Conservation (phyloP, 2,797 vertebrate species). For the Dermochelys coriacea region DNA sequence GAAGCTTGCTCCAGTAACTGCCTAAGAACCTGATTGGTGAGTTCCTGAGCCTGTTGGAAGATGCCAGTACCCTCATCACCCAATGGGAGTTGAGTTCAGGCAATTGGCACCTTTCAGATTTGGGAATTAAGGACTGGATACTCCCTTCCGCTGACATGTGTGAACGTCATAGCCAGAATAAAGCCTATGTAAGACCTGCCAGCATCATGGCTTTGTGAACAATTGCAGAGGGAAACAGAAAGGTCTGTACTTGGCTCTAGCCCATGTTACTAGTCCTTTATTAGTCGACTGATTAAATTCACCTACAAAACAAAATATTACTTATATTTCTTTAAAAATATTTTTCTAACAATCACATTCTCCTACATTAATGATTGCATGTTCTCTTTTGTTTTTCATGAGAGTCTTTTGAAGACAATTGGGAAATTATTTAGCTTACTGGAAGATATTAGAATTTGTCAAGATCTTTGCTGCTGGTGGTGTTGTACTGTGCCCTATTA, state of each 20-base stretch:
- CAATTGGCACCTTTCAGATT: not conserved
- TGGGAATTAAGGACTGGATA: conserved; percentile 36
- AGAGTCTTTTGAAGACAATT: conserved; percentile 38
- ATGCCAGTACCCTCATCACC: not conserved
- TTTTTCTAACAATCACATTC: conserved; percentile 17
- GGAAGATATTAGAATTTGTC: conserved; percentile 75
- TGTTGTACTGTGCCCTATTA: conserved; percentile 61
- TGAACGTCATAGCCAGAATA: conserved; percentile 44
- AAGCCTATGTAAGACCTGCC: not conserved
- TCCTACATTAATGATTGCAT: conserved; percentile 57
- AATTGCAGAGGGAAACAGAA: conserved; percentile 45
- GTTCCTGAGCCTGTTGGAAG: not conserved
- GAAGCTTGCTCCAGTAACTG: not conserved
- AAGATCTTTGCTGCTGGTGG: conserved; percentile 52
- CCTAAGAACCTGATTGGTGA: not conserved
- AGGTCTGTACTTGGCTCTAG: conserved; percentile 24
- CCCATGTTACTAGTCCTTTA: not conserved
- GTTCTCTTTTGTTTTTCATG: conserved; percentile 44
- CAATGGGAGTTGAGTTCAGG: not conserved
- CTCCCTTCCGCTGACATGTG: conserved; percentile 24
- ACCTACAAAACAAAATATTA: conserved; percentile 6
- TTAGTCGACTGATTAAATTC: conserved; percentile 40
- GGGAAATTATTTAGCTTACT: conserved; percentile 68
- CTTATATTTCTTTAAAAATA: not conserved
- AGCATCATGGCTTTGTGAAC: conserved; percentile 59